Evolutionary conservation across 2,888 invertebrate genomes (phyloP).

Genomic region (Stenchaetothrips biformis): DNA sequence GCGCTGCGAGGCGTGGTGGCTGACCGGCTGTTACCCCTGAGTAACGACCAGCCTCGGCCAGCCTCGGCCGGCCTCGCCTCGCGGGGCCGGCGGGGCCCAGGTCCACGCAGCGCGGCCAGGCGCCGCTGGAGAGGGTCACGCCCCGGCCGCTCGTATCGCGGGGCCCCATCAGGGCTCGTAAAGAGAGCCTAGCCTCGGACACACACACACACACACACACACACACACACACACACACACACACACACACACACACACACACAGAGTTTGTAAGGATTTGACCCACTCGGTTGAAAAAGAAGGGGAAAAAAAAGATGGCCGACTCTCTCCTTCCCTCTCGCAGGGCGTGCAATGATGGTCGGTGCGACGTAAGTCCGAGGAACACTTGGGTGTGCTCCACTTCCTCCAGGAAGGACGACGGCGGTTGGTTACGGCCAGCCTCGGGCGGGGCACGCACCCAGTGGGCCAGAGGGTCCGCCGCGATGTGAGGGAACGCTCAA

Average conservation of each 20-base stretch:
- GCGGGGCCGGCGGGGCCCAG: background rate
- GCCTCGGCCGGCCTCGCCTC: background rate
- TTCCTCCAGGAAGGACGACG: too few relatives aligned
- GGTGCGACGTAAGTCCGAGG: too few relatives aligned
- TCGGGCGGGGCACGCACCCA: background rate
- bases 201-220: background rate
- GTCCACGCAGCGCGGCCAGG: background rate
- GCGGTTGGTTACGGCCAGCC: too few relatives aligned
- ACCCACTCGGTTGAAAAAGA: background rate
- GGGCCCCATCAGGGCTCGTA: slow-evolving; percentile 5
- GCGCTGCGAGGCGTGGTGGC: background rate
- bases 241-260: background rate
- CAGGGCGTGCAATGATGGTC: too few relatives aligned
- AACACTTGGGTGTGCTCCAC: too few relatives aligned
- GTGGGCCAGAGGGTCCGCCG: background rate
- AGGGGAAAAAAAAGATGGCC: background rate
- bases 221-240: background rate
- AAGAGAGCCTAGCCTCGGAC: background rate
- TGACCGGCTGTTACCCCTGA: background rate
- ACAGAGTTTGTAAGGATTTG: background rate
- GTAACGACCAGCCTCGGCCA: background rate
- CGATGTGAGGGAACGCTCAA: background rate
- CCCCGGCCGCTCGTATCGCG: slow-evolving; percentile 4
- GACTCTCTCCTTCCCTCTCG: too few relatives aligned
- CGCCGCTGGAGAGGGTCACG: background rate